Conservation (phyloP, 2,888 invertebrate species). For the Balanococcus diminutus region DNA sequence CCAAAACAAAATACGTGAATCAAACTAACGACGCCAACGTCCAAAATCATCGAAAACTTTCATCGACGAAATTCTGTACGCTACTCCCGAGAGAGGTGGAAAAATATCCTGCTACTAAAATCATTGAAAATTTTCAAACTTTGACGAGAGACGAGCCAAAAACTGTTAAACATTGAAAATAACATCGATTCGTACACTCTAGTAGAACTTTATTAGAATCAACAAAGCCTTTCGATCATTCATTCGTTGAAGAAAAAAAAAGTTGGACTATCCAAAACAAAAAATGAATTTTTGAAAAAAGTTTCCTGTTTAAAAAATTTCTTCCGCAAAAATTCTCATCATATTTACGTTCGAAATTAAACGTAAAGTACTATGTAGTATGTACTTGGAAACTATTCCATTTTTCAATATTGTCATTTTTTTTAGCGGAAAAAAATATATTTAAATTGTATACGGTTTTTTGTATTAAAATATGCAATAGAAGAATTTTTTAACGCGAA, state of each 20-base stretch:
- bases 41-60: constrained; percentile 5
- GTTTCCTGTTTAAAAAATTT: neutral
- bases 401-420: constrained; percentile 6
- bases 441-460: neutral
- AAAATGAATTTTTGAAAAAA: no score
- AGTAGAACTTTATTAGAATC: no score
- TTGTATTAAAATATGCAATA: neutral
- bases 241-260: neutral
- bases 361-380: neutral
- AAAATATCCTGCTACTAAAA: neutral
- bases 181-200: neutral
- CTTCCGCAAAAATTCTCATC: neutral
- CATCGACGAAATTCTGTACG: neutral
- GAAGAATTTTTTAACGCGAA: neutral
- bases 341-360: neutral
- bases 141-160: neutral
- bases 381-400: neutral
- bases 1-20: neutral
- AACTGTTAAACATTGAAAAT: neutral
- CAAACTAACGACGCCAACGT: neutral
- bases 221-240: neutral
- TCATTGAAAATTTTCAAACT: neutral
- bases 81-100: neutral
- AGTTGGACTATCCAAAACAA: neutral
- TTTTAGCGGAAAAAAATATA: neutral